Evolutionary conservation across 2,113 vertebrate genomes (phyloP).

Genomic region (Rallus limicola): DNA sequence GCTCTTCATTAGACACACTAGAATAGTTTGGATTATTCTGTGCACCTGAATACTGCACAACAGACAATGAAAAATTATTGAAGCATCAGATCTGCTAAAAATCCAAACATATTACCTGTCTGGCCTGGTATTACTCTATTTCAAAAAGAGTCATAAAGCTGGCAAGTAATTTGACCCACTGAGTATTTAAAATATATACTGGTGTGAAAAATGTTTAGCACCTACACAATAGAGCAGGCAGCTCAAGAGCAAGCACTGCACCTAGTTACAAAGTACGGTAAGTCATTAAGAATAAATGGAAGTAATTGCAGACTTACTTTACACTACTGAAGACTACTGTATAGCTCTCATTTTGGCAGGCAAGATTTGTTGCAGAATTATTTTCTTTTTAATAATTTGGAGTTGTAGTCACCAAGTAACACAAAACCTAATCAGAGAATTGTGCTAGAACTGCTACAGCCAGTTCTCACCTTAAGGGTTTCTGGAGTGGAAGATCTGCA

Average conservation of each 20-base stretch:
- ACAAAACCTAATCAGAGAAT: neutral
- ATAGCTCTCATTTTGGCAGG: neutral
- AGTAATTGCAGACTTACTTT: neutral
- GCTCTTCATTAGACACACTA: neutral
- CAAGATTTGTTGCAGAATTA: neutral
- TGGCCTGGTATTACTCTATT: neutral
- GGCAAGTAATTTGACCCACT: neutral
- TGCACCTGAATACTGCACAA: neutral
- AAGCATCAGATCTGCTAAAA: neutral
- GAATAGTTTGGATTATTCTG: neutral
- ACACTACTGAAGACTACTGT: neutral
- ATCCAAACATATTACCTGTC: neutral
- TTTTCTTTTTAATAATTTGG: neutral
- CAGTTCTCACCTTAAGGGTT: neutral
- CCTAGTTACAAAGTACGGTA: neutral
- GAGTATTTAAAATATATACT: neutral
- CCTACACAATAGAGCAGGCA: neutral
- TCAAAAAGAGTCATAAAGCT: neutral
- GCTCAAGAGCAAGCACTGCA: neutral
- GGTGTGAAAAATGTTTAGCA: neutral
- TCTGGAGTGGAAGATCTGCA: neutral
- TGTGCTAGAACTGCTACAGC: neutral
- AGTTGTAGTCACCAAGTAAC: neutral
- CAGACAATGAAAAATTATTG: neutral
- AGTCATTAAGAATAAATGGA: neutral